Conservation (phyloP, 2,113 vertebrate genomes). For the Oryzias woworae region DNA sequence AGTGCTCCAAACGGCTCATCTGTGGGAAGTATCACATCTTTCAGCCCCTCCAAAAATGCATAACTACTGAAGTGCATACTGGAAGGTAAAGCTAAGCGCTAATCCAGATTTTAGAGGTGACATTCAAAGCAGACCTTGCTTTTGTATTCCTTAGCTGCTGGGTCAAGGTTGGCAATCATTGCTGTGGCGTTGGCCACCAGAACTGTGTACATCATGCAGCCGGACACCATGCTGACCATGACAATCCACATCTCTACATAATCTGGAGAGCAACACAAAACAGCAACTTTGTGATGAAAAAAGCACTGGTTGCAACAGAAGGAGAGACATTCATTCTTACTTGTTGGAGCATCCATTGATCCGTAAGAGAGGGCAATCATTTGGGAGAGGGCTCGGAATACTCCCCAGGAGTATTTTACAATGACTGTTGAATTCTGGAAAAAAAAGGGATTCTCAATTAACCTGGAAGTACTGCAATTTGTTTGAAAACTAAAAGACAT, state of each 20-base stretch:
- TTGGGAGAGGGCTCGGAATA: conserved; percentile 77
- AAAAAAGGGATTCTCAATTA: not conserved
- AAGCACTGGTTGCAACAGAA: not conserved
- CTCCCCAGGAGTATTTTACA: conserved; percentile 77
- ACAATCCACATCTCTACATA: conserved; percentile 78
- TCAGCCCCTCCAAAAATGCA: not conserved
- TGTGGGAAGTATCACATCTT: conserved; percentile 27
- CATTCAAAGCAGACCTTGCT: conserved; percentile 66
- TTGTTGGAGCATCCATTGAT: conserved; percentile 71
- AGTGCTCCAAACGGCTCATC: conserved; percentile 75
- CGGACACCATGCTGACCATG: conserved; percentile 79
- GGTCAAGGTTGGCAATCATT: conserved; percentile 72
- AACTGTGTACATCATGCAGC: conserved; percentile 75
- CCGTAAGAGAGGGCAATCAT: conserved; percentile 77
- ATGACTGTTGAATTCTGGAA: conserved; percentile 73
- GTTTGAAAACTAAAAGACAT: too few species aligned
- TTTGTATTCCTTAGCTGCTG: conserved; percentile 73
- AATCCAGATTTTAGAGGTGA: not conserved
- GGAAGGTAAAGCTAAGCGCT: not conserved
- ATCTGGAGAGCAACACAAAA: conserved; percentile 53
- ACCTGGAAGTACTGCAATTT: not conserved
- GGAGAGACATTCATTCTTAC: conserved; percentile 50
- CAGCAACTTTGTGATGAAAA: not conserved
- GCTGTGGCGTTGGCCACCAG: conserved; percentile 74
- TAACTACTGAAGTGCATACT: not conserved